Evolutionary conservation across 2,113 vertebrate genomes (phyloP).

Genomic region (Thermophis baileyi): DNA sequence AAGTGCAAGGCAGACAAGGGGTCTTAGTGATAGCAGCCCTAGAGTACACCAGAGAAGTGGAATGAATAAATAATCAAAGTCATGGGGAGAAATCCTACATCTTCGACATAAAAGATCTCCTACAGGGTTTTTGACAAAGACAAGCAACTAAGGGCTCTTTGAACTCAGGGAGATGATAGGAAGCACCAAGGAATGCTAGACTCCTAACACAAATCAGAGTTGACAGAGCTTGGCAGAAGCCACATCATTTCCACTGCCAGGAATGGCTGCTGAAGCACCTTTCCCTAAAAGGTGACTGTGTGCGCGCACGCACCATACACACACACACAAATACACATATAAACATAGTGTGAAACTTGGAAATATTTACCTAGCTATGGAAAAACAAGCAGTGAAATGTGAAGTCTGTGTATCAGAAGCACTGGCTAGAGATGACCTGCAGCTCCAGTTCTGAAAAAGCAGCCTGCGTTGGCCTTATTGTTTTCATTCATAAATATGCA

Average conservation of each 20-base stretch:
- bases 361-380: constrained; percentile 59
- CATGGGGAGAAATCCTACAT: constrained; percentile 86
- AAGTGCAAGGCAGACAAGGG: constrained; percentile 74
- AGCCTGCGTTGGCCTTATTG: constrained; percentile 57
- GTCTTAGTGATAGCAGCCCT: constrained; percentile 75
- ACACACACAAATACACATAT: background rate
- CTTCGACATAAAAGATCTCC: constrained; percentile 93
- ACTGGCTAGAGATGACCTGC: constrained; percentile 46
- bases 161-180: constrained; percentile 84
- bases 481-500: constrained; percentile 65
- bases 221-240: constrained; percentile 74
- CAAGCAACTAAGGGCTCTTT: constrained; percentile 89
- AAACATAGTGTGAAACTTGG: background rate
- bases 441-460: constrained; percentile 48
- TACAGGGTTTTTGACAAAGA: constrained; percentile 91
- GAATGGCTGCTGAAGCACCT: constrained; percentile 53
- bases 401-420: constrained; percentile 45
- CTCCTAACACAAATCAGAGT: constrained; percentile 73
- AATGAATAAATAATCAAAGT: constrained; percentile 99
- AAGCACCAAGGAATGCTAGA: constrained; percentile 71
- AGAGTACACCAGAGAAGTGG: constrained; percentile 84
- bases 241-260: constrained; percentile 41
- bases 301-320: constrained; percentile 4
- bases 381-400: constrained; percentile 34
- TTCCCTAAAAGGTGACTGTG: constrained; percentile 44